Evolutionary conservation across 2,888 invertebrate genomes (phyloP), one percentile per base, ranked within the genome.

Genomic region (Elysia crispata): DNA sequence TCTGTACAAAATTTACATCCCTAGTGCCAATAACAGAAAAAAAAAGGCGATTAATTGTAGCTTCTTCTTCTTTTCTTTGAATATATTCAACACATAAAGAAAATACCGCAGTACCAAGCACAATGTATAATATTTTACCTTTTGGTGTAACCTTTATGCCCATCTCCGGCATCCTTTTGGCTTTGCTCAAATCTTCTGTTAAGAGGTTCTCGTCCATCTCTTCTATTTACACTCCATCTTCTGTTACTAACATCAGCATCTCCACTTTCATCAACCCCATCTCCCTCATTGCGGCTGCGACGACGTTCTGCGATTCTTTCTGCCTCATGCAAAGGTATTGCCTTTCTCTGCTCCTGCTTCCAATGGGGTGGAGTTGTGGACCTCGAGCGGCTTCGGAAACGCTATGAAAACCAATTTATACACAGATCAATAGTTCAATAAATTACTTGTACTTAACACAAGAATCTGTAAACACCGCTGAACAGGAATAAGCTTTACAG

Each of bases 321-420:
- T 15, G 72, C 79, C 57, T 75, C 66, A 23, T 69, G 30, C 72
- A 78, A 20, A 15, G 80, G 80, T n/a, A 80, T 76, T 23, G 72
- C 76, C 20, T 76, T 31, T 20, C 76, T 62, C 30, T 80, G 80
- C 23, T 87, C 86, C 69, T 82, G 84, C 64, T 96, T 95, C 98
- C 98, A 98, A 92, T 98, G 98, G 11, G 97, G 96, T 15, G 98
- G 98, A 0, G 98, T 98, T 41, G 94, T 95, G 88, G 97, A 97
- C 77, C 97, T 94, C 0, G 96, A 96, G 0, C 97, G 95, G 81
- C 96, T 96, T 23, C 82, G 83, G 62, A 79, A 86, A n/a, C 86
- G 78, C 80, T 80, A 64, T 6, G 80, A 69, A 66, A 41, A 76
- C 25, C 5, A 60, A 41, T 41, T 11, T 41, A 41, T 41, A 41